phyloP scores from a whole-genome alignment of 2,797 vertebrate species.

The Enteromius trimaculatus region DNA sequence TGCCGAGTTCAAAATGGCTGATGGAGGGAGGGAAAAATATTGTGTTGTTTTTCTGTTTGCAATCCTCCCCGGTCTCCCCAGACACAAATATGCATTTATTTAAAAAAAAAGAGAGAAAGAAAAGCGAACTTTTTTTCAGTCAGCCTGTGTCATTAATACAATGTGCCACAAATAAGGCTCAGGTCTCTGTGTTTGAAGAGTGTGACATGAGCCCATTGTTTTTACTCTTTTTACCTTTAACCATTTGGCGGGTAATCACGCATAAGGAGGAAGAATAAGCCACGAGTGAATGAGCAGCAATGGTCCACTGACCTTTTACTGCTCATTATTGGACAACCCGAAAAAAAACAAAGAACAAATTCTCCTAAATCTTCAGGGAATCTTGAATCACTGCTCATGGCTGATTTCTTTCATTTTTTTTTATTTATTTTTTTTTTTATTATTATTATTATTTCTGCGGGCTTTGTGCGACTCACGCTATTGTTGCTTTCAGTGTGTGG shows the following conservation, averaged over 20 bases:
- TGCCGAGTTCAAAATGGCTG: conserved; percentile 81
- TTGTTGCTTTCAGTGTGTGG: conserved; percentile 25
- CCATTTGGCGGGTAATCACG: conserved; percentile 80
- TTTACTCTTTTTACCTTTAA: conserved; percentile 74
- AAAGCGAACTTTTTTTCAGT: conserved; percentile 35
- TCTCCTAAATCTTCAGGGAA: conserved; percentile 76
- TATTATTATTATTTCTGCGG: conserved; percentile 66
- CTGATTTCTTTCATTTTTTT: conserved; percentile 67
- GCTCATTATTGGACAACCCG: conserved; percentile 79
- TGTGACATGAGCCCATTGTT: conserved; percentile 35
- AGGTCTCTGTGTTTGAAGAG: conserved; percentile 32
- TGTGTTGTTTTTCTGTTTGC: conserved; percentile 70
- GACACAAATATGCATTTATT: conserved; percentile 49
- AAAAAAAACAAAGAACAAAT: conserved; percentile 61
- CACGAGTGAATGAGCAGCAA: conserved; percentile 82
- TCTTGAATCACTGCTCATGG: conserved; percentile 73
- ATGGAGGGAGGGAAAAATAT: conserved; percentile 73
- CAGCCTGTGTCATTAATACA: conserved; percentile 55
- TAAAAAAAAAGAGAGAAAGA: conserved; percentile 46
- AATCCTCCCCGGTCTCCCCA: conserved; percentile 45
- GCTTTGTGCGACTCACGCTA: conserved; percentile 70
- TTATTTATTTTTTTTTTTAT: conserved; percentile 25
- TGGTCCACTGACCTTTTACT: conserved; percentile 82
- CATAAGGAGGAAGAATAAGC: conserved; percentile 76
- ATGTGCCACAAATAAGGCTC: conserved; percentile 57